Evolutionary conservation across 1,140 invertebrate species (phyloP).

Genomic region (Mesaphorura yosii): DNA sequence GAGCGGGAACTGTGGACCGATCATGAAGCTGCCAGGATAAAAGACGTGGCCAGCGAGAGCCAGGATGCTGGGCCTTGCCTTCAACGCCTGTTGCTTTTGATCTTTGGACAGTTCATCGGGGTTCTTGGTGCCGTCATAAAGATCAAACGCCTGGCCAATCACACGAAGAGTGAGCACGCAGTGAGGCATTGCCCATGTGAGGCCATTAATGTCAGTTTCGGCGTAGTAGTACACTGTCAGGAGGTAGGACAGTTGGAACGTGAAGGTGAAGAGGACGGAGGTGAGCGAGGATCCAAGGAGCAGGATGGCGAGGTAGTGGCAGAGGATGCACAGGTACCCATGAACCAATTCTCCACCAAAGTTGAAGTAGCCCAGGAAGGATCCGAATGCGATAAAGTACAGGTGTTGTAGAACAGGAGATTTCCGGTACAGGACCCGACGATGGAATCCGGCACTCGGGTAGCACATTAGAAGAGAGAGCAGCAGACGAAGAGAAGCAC

Average conservation of each 20-base stretch:
- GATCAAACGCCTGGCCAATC: constrained; percentile 73
- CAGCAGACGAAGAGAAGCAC: constrained; percentile 53
- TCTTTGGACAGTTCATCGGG: constrained; percentile 36
- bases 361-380: constrained; percentile 64
- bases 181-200: constrained; percentile 91
- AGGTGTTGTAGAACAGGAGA: constrained; percentile 50
- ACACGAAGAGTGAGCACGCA: constrained; percentile 78
- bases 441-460: constrained; percentile 60
- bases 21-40: constrained; percentile 75
- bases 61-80: constrained; percentile 53
- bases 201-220: constrained; percentile 70
- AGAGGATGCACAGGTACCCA: constrained; percentile 52
- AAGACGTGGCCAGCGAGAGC: constrained; percentile 59
- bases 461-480: constrained; percentile 60
- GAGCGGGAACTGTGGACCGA: constrained; percentile 85
- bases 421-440: constrained; percentile 45
- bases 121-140: constrained; percentile 64
- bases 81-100: constrained; percentile 56
- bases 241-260: constrained; percentile 72
- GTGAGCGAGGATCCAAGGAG: constrained; percentile 47
- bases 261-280: constrained; percentile 53
- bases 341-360: constrained; percentile 67
- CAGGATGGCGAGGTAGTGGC: constrained; percentile 53
- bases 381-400: constrained; percentile 58
- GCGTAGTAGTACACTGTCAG: constrained; percentile 58